Base-by-base conservation (phyloP, 2,113 vertebrate genomes). In the Phalacrocorax aristotelis region DNA sequence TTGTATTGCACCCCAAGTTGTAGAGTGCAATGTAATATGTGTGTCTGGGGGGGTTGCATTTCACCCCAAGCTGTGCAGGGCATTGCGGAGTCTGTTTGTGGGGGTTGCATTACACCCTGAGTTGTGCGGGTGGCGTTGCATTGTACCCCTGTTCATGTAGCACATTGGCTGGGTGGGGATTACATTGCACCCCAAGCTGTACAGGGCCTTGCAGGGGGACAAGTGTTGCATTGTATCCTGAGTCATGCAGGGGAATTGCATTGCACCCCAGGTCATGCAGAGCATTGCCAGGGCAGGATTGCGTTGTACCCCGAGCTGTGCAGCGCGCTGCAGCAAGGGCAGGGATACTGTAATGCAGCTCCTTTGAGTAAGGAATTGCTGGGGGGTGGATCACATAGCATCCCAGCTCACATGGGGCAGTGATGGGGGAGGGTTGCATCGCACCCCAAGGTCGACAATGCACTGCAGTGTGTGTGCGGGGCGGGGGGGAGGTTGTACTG, bases 401-500 rank as follows among this genome's bases (percentile, higher is more conserved):
- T 36, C 58, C 34, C 58, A 60, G 2, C 34, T n/a, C 34, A 15
- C 21, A 60, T 4, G 14, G 58, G 58, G 58, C 58, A 60, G 34
- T 13, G 9, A 25, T 10, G 13, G 58, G 58, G 58, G 58, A 36
- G 58, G 30, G 23, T 7, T 11, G 36, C 36, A 20, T 6, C 12
- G 48, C 22, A 18, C n/a, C 61, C 68, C 44, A 25, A 23, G 49
- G n/a, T 21, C 11, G 2, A 13, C 42, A 15, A 34, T 5, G 46
- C 54, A 4, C 29, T 27, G n/a, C 15, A 13, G 36, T 6, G 61
- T 13, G 32, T 16, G 10, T 13, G 22, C 2, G 18, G 36, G 36
- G 51, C 38, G 38, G 14, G 34, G 27, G 25, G 57, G 30, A 42
- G 11, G n/a, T 9, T 5, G 4, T 1, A 0, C 6, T 15, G 42